These are phyloP conservation scores for Rousettus madagascariensis DNA, from an alignment of 2,797 vertebrate genomes.

Conservation along the genomic window DNA sequence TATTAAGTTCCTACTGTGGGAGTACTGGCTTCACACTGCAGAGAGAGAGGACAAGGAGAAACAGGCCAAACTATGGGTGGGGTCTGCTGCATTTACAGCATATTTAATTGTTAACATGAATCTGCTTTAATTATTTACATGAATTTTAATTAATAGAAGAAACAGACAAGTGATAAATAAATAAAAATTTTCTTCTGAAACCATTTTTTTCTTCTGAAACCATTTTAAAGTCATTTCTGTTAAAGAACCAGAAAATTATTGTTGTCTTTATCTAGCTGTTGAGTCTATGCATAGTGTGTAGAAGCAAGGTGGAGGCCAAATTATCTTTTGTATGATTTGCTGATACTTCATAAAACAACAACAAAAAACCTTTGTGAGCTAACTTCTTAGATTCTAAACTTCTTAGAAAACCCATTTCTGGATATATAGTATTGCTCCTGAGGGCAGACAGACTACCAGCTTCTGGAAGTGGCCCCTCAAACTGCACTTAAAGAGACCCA, in stretches of 20 bases:
- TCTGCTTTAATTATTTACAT: not conserved
- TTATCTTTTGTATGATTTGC: not conserved
- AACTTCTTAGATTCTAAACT: not conserved
- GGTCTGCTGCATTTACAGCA: not conserved
- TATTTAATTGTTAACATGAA: not conserved
- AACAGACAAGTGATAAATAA: not conserved
- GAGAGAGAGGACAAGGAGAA: not conserved
- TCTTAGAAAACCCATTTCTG: not conserved
- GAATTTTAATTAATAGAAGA: not conserved
- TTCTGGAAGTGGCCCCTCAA: too few relatives aligned
- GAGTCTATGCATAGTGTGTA: not conserved
- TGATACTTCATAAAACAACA: not conserved
- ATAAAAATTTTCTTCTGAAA: not conserved
- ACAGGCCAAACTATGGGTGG: too few relatives aligned
- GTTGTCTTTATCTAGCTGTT: not conserved
- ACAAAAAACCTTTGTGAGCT: not conserved
- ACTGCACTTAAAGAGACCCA: not conserved
- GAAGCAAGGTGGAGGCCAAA: not conserved
- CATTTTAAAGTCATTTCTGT: not conserved
- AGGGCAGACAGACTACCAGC: not conserved
- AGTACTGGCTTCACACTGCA: not conserved
- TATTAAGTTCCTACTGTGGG: not conserved
- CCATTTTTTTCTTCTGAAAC: not conserved
- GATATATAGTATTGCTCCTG: not conserved
- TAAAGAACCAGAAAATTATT: not conserved